Evolutionary conservation across 1,140 invertebrate genomes (phyloP), one percentile per base, ranked within the genome.

Genomic region (Drosophila kanapiae): DNA sequence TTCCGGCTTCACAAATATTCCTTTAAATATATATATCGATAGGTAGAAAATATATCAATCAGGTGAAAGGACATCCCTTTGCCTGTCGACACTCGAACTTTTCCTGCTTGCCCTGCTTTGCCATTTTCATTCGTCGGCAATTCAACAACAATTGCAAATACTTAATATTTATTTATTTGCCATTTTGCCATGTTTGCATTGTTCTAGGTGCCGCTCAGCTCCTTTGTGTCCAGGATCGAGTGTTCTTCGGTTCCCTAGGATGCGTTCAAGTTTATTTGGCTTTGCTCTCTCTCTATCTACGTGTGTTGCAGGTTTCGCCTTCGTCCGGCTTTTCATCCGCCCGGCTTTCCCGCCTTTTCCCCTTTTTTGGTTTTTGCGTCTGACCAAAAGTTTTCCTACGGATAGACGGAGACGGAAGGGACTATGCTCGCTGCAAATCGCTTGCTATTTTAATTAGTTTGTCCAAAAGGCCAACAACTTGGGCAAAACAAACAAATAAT

Each of bases 101-200:
- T 33, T 16, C 43, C 23, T 38, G 13, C n/a, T n/a, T 42, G 45
- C 31, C 37, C 51, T 35, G n/a, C n/a, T 27, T 57, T 74, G 68
- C 57, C 57, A 57, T 68, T 63, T 82, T 72, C 35, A 67, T 31
- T 64, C 6, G 13, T 59, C 42, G 57, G 42, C 76, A 54, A 53
- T 53, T 74, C 43, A 47, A 86, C 47, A 79, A 51, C 67, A 82
- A 82, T 51, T 80, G 59, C 68, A 83, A 88, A 87, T 80, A 88
- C 80, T 78, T 87, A 88, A 88, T 88, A 88, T 86, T 88, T 87
- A 88, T 87, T 87, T 80, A 87, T 82, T 87, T 87, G 68, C 43
- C 82, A 78, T 77, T 84, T 80, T 57, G 59, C 43, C 38, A 45
- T 62, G 74, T 49, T 58, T 77, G 65, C 29, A 38, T 57, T 70